A percentile compares a stretch with the other conserved stretches of the same genome.
Conservation (phyloP, 2,113 vertebrate genomes). For the Thalassarche chlororhynchos region DNA sequence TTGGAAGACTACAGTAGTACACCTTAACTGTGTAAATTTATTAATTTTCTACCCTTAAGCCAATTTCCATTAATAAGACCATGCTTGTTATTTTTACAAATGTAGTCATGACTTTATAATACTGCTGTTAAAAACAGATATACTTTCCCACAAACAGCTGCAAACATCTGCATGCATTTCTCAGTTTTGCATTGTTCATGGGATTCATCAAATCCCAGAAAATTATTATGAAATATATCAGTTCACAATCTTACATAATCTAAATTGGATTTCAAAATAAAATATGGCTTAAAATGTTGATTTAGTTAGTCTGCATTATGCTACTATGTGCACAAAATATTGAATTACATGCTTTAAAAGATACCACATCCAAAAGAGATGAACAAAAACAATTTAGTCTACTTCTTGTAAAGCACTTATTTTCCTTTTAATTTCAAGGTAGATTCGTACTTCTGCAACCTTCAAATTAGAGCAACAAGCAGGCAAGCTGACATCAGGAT, state of each 20-base stretch:
- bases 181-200: background rate
- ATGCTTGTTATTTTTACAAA: background rate
- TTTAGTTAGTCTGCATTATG: background rate
- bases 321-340: background rate
- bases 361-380: background rate
- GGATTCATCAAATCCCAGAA: background rate
- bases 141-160: background rate
- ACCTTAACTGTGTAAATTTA: background rate
- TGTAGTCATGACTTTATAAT: background rate
- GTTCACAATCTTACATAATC: background rate
- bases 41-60: background rate
- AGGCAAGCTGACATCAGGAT: conserved; percentile 16
- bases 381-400: background rate
- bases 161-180: background rate
- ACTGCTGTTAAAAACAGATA: background rate
- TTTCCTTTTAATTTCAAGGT: conserved; percentile 15
- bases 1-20: background rate
- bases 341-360: background rate
- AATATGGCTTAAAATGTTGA: background rate
- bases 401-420: background rate
- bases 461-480: conserved; percentile 37
- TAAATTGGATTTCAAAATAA: conserved; percentile 18
- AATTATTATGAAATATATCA: background rate
- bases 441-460: background rate
- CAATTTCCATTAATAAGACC: background rate